phyloP scores from a whole-genome alignment of 2,113 vertebrate genomes.

The Dicentrarchus labrax region DNA sequence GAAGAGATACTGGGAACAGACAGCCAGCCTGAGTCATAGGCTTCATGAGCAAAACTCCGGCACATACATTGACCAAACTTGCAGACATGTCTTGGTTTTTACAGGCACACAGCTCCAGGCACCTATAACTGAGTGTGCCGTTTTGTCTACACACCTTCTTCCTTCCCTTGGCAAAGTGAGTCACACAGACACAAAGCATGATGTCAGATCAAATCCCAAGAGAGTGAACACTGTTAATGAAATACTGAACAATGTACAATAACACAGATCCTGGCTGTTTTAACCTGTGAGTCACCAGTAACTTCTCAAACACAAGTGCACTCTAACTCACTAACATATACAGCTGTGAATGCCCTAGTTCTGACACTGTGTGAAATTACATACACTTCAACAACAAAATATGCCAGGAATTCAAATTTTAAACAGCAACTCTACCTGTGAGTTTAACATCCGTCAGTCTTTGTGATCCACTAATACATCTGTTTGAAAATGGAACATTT shows the following conservation, averaged over 20 bases:
- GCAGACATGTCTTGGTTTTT: constrained; percentile 71
- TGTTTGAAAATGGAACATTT: constrained; percentile 51
- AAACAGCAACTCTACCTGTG: neutral
- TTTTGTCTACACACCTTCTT: constrained; percentile 76
- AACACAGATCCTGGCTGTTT: constrained; percentile 57
- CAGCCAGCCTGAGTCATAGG: constrained; percentile 82
- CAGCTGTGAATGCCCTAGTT: neutral
- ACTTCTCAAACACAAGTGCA: constrained; percentile 38
- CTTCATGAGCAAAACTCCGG: constrained; percentile 67
- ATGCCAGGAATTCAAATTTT: neutral
- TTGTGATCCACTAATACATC: constrained; percentile 31
- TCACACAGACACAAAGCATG: constrained; percentile 81
- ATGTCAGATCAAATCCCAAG: constrained; percentile 77
- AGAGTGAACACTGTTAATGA: constrained; percentile 71
- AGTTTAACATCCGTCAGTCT: neutral
- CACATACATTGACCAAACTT: constrained; percentile 75
- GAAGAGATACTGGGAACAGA: constrained; percentile 82
- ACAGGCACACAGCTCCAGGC: constrained; percentile 74
- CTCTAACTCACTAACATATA: constrained; percentile 11
- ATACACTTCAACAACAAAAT: constrained; percentile 17
- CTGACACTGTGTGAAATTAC: neutral
- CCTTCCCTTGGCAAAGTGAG: constrained; percentile 77
- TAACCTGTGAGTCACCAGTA: constrained; percentile 68
- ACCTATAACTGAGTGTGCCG: constrained; percentile 54
- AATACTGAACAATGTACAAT: constrained; percentile 80